Percentiles rank a stretch among this genome's conserved stretches.
Evolutionary conservation across 2,888 invertebrate genomes (phyloP).

Genomic region (Athripsodes cinereus): DNA sequence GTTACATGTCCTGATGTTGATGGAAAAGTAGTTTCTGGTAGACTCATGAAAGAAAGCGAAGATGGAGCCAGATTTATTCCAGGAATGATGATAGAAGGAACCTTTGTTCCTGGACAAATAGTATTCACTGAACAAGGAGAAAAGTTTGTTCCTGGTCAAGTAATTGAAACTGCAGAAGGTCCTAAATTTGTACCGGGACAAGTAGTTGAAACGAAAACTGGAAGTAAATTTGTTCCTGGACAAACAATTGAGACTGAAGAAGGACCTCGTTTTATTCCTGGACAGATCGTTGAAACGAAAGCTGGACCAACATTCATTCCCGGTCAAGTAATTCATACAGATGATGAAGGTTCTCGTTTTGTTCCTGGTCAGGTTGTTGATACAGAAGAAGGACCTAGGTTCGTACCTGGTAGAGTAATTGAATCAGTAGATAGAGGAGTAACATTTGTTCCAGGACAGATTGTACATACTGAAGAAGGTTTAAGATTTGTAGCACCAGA

Average conservation of each 20-base stretch:
- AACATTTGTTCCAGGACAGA: slow-evolving; percentile 74
- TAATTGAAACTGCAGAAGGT: slow-evolving; percentile 61
- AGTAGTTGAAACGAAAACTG: slow-evolving; percentile 62
- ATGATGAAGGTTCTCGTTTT: slow-evolving; percentile 54
- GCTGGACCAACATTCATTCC: slow-evolving; percentile 72
- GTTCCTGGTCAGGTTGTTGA: slow-evolving; percentile 68
- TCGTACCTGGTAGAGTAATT: slow-evolving; percentile 67
- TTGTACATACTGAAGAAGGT: slow-evolving; percentile 66
- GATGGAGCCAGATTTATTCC: slow-evolving; percentile 63
- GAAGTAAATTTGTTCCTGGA: slow-evolving; percentile 61
- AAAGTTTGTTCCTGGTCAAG: slow-evolving; percentile 66
- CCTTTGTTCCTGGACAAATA: slow-evolving; percentile 64
- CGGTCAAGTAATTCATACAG: slow-evolving; percentile 65
- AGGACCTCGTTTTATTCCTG: slow-evolving; percentile 70
- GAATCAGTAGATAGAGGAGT: slow-evolving; percentile 64
- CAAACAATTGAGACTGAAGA: slow-evolving; percentile 67
- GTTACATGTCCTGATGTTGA: slow-evolving; percentile 45
- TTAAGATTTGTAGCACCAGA: slow-evolving; percentile 64
- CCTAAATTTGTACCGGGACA: slow-evolving; percentile 74
- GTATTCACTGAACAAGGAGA: slow-evolving; percentile 64
- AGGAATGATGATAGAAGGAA: slow-evolving; percentile 60
- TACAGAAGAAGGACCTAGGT: slow-evolving; percentile 62
- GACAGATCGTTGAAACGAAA: slow-evolving; percentile 69
- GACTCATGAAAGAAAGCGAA: slow-evolving; percentile 50
- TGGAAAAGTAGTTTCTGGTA: slow-evolving; percentile 59